Conservation (phyloP, 2,888 invertebrate species). For the Prosopocoilus inquinatus region DNA sequence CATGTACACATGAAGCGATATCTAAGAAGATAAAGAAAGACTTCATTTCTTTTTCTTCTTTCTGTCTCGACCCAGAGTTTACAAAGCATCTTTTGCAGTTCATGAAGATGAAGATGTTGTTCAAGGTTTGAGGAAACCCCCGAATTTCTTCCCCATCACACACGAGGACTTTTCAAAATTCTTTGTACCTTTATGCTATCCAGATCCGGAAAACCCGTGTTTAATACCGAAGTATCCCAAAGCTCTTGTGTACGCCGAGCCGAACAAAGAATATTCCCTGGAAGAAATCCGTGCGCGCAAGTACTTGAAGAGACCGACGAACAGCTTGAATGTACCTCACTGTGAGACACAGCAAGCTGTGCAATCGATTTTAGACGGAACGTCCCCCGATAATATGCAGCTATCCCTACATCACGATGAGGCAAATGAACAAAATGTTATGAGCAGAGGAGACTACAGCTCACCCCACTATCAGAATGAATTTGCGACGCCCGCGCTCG, state of each 20-base stretch:
- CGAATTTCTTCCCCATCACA: slow-evolving; percentile 33
- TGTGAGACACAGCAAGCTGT: slow-evolving; percentile 32
- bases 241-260: slow-evolving; percentile 60
- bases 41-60: too few species aligned
- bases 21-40: too few species aligned
- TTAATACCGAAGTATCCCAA: slow-evolving; percentile 70
- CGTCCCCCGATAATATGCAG: not conserved
- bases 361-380: slow-evolving; percentile 27
- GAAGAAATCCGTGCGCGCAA: slow-evolving; percentile 71
- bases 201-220: slow-evolving; percentile 61
- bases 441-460: not conserved
- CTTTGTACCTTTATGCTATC: slow-evolving; percentile 58
- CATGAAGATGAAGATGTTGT: slow-evolving; percentile 60
- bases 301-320: slow-evolving; percentile 46
- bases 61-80: too few species aligned
- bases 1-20: too few species aligned
- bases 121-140: slow-evolving; percentile 29
- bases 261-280: slow-evolving; percentile 68
- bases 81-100: slow-evolving; percentile 48
- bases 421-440: not conserved
- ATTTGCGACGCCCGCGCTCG: not conserved
- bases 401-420: not conserved
- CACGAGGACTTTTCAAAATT: slow-evolving; percentile 56
- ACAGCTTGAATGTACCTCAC: slow-evolving; percentile 21
- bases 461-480: slow-evolving; percentile 7